Evolutionary conservation across 2,113 vertebrate species (phyloP), one percentile per base, ranked within the genome.

Genomic region (Phaethon lepturus): DNA sequence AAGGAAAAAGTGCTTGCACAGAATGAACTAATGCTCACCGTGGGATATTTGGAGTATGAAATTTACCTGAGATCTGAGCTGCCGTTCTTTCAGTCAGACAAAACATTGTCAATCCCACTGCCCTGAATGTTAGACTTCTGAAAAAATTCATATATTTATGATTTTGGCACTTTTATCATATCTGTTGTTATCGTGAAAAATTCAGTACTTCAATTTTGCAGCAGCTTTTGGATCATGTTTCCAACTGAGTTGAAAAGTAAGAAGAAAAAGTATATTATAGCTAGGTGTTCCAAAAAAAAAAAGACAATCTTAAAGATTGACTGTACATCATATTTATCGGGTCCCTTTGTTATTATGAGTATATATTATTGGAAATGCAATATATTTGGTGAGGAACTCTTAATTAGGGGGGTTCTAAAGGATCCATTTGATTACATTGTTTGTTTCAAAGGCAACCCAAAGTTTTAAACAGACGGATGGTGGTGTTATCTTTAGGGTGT

Each of bases 321-420:
- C 17, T 53, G 35, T 64, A 50, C 31, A 45, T 58, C 4, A 9
- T 47, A 38, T 68, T 71, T 66, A 29, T n/a, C 14, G 62, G 13
- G 8, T 62, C 4, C 6, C 18, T 88, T 94, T 79, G 23, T 24
- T 78, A 28, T 44, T 86, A 20, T 4, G 6, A 50, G 17, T 64
- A 13, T 64, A 15, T 42, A 25, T 81, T 81, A 38, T 40, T 91
- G 56, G 42, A 88, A 82, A 88, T 74, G 15, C 16, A 35, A 7
- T 28, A 17, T 66, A 59, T 80, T 86, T 66, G 16, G 33, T 75
- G 29, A 87, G 38, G 85, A 4, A 59, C n/a, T 91, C 95, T 92
- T 87, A 96, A 94, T 94, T 71, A 89, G 49, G 86, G 44, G 73
- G 1, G 4, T 82, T 95, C 38, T 81, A 81, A 90, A 89, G n/a